phyloP scores from a whole-genome alignment of 53 echinoderm and acorn worm genomes.

The Antedon mediterranea region DNA sequence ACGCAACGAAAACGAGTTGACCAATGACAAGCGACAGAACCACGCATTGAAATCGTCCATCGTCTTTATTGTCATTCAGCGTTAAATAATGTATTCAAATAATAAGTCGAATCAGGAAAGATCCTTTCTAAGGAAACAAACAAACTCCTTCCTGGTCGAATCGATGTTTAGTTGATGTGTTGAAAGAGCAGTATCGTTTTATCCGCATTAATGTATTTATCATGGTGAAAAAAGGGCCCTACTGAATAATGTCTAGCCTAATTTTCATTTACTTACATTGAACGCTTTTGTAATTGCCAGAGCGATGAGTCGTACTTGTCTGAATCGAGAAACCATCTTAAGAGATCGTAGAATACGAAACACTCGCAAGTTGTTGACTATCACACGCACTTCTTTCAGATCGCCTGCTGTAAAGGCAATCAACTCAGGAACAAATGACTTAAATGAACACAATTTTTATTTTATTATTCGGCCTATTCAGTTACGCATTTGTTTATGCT shows the following conservation, averaged over 20 bases:
- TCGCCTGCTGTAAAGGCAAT: conserved; percentile 64
- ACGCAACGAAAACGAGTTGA: no score
- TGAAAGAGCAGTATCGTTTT: no score
- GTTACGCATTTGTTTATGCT: no score
- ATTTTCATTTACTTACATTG: conserved; percentile 55
- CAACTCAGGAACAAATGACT: conserved; percentile 97
- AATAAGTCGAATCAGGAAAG: no score
- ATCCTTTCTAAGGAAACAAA: no score
- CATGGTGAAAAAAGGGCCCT: background rate
- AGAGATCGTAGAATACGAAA: conserved; percentile 83
- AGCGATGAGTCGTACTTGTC: conserved; percentile 74
- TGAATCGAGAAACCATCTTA: conserved; percentile 91
- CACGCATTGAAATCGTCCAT: no score
- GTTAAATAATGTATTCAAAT: no score
- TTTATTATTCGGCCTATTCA: no score
- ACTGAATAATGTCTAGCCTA: background rate
- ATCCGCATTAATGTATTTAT: background rate
- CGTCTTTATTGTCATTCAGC: no score
- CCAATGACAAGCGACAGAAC: no score
- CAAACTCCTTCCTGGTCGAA: no score
- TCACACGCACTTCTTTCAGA: conserved; percentile 48
- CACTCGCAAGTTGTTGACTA: conserved; percentile 76
- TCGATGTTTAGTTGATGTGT: no score
- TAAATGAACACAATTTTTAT: background rate
- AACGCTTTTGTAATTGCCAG: conserved; percentile 88